phyloP scores from a whole-genome alignment of 2,797 vertebrate genomes.

The Calcarius lapponicus region DNA sequence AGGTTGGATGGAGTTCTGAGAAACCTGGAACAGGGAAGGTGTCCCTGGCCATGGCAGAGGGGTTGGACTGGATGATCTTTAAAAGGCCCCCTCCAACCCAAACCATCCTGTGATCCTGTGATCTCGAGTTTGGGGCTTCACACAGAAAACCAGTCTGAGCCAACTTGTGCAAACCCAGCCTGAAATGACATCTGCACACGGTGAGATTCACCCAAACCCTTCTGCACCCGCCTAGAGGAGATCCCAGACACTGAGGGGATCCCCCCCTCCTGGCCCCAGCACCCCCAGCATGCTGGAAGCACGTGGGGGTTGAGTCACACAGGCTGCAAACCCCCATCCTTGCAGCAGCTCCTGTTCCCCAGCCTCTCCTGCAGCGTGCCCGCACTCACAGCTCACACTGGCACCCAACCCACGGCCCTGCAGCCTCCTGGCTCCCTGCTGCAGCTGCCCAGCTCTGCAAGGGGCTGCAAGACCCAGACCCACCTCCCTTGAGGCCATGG shows the following conservation, averaged over 20 bases:
- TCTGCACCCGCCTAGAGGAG: not conserved
- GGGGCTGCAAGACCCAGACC: not conserved
- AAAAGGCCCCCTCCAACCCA: no score
- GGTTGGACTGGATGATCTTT: no score
- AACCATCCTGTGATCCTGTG: not conserved
- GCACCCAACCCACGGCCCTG: accelerated
- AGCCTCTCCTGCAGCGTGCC: not conserved
- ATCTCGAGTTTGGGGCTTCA: not conserved
- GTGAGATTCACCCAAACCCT: not conserved
- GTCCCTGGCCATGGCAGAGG: no score
- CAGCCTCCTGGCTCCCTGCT: not conserved
- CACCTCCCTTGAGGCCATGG: accelerated
- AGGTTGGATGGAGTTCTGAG: no score
- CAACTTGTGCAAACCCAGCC: not conserved
- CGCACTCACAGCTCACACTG: accelerated
- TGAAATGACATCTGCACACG: accelerated
- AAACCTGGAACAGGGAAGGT: no score
- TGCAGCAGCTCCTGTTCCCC: not conserved
- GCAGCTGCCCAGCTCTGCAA: not conserved
- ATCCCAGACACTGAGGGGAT: not conserved
- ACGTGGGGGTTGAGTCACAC: not conserved
- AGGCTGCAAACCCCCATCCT: not conserved
- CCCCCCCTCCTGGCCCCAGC: not conserved
- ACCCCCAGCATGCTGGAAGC: not conserved
- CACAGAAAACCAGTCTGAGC: not conserved